Evolutionary conservation across 2,797 vertebrate genomes (phyloP), one percentile per base, ranked within the genome.

Genomic region (Harpagifer antarcticus): DNA sequence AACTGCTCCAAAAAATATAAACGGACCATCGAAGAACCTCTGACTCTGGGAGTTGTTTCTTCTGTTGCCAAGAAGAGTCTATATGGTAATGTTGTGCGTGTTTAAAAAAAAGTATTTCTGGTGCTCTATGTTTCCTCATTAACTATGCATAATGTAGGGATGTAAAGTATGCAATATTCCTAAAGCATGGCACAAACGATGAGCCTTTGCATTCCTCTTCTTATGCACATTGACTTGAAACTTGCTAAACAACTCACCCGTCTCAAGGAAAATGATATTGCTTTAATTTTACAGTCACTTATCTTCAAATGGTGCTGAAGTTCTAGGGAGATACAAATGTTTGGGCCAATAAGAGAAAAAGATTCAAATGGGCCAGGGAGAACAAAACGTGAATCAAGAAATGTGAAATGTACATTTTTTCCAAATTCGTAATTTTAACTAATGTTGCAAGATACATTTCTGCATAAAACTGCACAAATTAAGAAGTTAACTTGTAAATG

Each of bases 1-100:
- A 95, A 95, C 92, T 94, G 92, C 92, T 95, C 93, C 91, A 93
- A 94, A 92, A 91, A 93, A 94, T 93, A 96, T 94, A 95, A 94
- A 95, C 70, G 65, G 88, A 94, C 91, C 91, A 93, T 91, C 79
- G 69, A 93, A 93, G 90, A 93, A 90, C 54, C 54, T 81, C 63
- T 61, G 81, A 85, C 82, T 88, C 33, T 63, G 73, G 44, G 83
- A 84, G 82, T 92, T 81, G 68, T 92, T 91, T 86, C 65, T 90
- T 89, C 58, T 73, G 54, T 64, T 81, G 31, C 69, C 27, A 60
- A 65, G 57, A 68, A 60, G 31, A 31, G 40, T 63, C 43, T 69
- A 20, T 72, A 20, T n/a, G 9, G 47, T 68, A 5, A 66, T 56
- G 64, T 52, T 44, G 15, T 11, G 20, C 9, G 12, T 7, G 23